Evolutionary conservation across 1,140 invertebrate genomes (phyloP), one percentile per base, ranked within the genome.

Genomic region (Ruditapes philippinarum): DNA sequence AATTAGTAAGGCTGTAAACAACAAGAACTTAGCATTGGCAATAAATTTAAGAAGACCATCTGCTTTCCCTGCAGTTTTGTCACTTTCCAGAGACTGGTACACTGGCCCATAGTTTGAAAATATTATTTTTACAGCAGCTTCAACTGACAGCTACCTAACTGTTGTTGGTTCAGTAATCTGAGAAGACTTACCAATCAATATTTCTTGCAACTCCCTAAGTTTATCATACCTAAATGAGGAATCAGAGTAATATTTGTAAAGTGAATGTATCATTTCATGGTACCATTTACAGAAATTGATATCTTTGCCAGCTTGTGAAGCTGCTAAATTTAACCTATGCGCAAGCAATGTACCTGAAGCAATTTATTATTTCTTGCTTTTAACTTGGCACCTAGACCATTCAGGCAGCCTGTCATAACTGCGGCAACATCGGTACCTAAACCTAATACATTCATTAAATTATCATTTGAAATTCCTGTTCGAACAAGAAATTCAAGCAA

Each of bases 231-330:
- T 40, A 17, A 83, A 9, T 14, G 57, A 83, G 22, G 33, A 42
- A 31, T 83, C 80, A 83, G n/a, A 14, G 70, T 83, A 83, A 49
- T 45, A 83, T 36, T 33, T n/a, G 45, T 83, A 83, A 0, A 68
- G 28, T 0, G 9, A 28, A 25, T 83, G 57, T 28, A 83, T 83
- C 0, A 1, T 2, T 1, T 5, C 7, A 11, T 28, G 17, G 33
- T 80, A 80, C 1, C 38, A 9, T 12, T 80, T 31, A 3, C 1
- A 4, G 31, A 31, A 83, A 0, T 62, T 1, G 3, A 83, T 68
- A 2, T 25, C 45, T 49, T 83, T 83, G 28, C 80, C 33, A 14
- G 76, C 49, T 12, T 79, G 76, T 11, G 76, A 79, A 45, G 45
- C 76, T 17, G 76, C 76, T 5, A 79, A 12, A 79, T 79, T 79